phyloP scores from a whole-genome alignment of 2,888 invertebrate genomes.

The Heterodera filipjevi region DNA sequence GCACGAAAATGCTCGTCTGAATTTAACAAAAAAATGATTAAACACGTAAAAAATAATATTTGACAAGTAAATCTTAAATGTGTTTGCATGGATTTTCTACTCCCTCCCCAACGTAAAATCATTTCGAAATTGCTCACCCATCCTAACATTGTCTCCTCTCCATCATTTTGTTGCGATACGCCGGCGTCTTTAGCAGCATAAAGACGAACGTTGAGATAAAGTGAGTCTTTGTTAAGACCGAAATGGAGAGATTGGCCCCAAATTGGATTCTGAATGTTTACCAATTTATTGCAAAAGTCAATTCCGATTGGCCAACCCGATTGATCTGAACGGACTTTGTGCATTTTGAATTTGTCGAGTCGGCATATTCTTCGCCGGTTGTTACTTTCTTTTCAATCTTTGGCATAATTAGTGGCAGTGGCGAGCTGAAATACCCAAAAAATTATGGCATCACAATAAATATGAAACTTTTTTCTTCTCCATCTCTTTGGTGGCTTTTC shows the following conservation, averaged over 20 bases:
- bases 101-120: no score
- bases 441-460: not conserved
- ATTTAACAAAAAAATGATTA: not conserved
- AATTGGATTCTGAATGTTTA: slow-evolving; percentile 45
- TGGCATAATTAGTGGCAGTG: slow-evolving; percentile 10
- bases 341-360: not conserved
- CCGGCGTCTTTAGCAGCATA: not conserved
- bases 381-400: slow-evolving; percentile 31
- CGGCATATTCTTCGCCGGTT: no score
- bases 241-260: slow-evolving; percentile 63
- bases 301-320: slow-evolving; percentile 12
- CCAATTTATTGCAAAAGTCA: not conserved
- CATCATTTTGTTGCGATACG: not conserved
- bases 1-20: slow-evolving; percentile 51
- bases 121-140: not conserved
- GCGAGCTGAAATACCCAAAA: slow-evolving; percentile 14
- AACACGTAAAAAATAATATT: slow-evolving; percentile 1
- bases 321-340: slow-evolving; percentile 33
- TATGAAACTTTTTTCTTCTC: slow-evolving; percentile 18
- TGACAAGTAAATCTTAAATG: no score
- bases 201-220: slow-evolving; percentile 27
- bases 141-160: not conserved
- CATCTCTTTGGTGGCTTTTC: slow-evolving; percentile 27
- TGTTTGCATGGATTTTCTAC: no score
- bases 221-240: slow-evolving; percentile 37